Base-by-base conservation (phyloP, 92 coral and sea anemone genomes). In the Phenganax subtilis region DNA sequence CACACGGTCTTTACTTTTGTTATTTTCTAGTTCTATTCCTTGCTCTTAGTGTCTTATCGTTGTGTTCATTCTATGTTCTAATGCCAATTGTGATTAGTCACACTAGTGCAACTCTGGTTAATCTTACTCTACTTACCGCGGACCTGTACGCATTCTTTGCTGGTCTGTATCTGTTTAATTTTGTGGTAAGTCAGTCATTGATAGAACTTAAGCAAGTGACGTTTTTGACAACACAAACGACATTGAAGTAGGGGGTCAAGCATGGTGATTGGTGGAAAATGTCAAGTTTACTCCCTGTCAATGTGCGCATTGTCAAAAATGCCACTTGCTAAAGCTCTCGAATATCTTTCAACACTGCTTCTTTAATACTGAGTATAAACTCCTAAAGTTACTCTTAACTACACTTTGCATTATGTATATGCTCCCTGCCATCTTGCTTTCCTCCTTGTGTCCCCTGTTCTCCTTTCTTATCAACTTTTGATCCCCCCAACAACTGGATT, bases 61-160 rank as follows among this genome's bases (percentile, higher is more conserved):
- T 90, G 87, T 94, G 92, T 71, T 81, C 87, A 7, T 86, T 92
- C 28, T 94, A 94, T 84, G 70, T 85, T 30, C 76, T 94, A 53
- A 89, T 92, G 94, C 97, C 96, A 0, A 9, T 85, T 8, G 86
- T 84, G 6, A 86, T 94, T 84, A 82, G 81, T 73, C 65, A 71
- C 12, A 94, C 92, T 83, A 94, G 98, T 87, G 98, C 98, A 0
- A 88, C 93, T 71, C 89, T 92, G 81, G 97, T 90, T 8, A 94
- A 92, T 84, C 79, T 94, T 63, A 92, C 97, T 16, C 66, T 94
- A 63, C 89, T 94, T 61, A 94, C 98, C 0, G 97, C 98, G 29
- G 97, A 94, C 83, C 86, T 94, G 25, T 94, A 92, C 82, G 87
- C 96, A 12, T 87, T 94, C 51, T 82, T 94, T 29, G 82, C 91